Percentiles rank a stretch among this genome's conserved stretches.
Conservation (phyloP, 2,113 vertebrate genomes). For the Cardinalis cardinalis region DNA sequence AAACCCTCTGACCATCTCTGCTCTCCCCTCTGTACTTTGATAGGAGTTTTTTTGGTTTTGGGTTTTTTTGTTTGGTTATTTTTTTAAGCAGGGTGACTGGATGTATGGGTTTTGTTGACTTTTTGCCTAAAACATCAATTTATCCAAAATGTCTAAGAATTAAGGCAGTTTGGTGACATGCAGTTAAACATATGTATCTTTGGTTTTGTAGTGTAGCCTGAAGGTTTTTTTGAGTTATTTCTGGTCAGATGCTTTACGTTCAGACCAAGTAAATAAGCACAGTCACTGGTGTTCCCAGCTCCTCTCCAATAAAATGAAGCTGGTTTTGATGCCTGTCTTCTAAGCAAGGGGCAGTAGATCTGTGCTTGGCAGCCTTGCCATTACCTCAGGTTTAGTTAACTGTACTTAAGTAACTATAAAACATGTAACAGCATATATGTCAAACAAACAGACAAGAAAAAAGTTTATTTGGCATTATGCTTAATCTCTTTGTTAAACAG, state of each 20-base stretch:
- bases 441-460: background rate
- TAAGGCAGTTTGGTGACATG: background rate
- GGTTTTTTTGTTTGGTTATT: background rate
- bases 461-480: background rate
- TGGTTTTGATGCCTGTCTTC: background rate
- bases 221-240: background rate
- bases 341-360: background rate
- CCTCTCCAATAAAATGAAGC: background rate
- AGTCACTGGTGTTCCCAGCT: background rate
- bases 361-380: background rate
- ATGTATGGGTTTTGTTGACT: background rate
- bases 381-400: background rate
- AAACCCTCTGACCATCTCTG: background rate
- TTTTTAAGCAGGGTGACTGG: background rate
- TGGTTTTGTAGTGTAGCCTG: background rate
- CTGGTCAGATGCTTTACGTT: background rate
- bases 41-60: background rate
- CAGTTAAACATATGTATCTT: background rate
- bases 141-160: background rate
- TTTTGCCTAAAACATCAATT: background rate
- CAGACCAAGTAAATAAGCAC: background rate
- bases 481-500: constrained; percentile 1
- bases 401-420: background rate
- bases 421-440: background rate
- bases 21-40: rapidly evolving